These are phyloP conservation scores for Periophthalmus modestus DNA, from an alignment of 2,113 vertebrate species.

Conservation along the genomic window DNA sequence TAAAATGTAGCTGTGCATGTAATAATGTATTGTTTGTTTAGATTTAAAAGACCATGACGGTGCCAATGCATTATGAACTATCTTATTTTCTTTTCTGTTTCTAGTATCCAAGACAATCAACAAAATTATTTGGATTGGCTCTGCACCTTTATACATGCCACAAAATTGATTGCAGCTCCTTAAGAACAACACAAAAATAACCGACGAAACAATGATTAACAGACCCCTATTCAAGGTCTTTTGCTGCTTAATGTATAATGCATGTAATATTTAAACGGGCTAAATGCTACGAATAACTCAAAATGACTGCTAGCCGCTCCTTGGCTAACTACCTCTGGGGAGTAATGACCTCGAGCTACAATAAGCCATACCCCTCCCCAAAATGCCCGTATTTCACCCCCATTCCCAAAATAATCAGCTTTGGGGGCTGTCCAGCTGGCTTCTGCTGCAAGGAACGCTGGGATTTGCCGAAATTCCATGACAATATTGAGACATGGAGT, in stretches of 20 bases:
- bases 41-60: too few species aligned
- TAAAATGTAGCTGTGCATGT: too few species aligned
- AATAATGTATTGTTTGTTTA: too few species aligned
- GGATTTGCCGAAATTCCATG: constrained; percentile 30
- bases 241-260: background rate
- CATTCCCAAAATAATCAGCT: constrained; percentile 60
- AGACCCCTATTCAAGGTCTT: background rate
- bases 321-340: constrained; percentile 1
- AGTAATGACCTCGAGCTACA: constrained; percentile 6
- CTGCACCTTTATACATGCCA: background rate
- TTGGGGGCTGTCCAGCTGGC: constrained; percentile 53
- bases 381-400: constrained; percentile 14
- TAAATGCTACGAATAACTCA: constrained; percentile 4
- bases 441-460: constrained; percentile 24
- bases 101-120: too few species aligned
- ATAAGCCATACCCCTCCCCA: constrained; percentile 3
- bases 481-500: constrained; percentile 19
- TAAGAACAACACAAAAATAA: background rate
- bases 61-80: too few species aligned
- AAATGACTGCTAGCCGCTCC: background rate
- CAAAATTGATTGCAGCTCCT: background rate
- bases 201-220: background rate
- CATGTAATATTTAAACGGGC: background rate
- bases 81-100: too few species aligned
- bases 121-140: background rate